phyloP scores from a whole-genome alignment of 2,113 vertebrate species.

The Callipepla californica region DNA sequence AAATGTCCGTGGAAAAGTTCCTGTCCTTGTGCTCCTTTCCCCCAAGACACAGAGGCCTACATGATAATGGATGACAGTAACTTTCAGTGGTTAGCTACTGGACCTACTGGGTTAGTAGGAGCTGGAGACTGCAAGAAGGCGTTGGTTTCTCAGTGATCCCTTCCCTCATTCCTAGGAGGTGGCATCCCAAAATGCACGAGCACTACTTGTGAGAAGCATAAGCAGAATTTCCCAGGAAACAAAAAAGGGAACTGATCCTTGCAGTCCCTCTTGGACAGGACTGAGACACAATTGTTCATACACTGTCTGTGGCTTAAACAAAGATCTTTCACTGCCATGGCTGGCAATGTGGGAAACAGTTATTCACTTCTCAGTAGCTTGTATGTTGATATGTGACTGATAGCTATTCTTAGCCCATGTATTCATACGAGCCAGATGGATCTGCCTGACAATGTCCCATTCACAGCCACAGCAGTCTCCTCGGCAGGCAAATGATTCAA shows the following conservation, averaged over 20 bases:
- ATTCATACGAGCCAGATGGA: background rate
- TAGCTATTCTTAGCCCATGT: background rate
- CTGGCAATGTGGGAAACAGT: background rate
- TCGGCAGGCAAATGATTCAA: background rate
- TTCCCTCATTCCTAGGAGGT: rapidly evolving
- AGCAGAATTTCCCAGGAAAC: background rate
- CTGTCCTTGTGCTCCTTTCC: background rate
- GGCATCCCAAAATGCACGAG: background rate
- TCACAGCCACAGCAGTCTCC: background rate
- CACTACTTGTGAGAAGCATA: background rate
- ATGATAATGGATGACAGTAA: background rate
- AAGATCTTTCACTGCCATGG: background rate
- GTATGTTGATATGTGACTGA: background rate
- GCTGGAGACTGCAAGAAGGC: background rate
- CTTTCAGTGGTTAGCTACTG: background rate
- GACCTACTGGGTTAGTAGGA: background rate
- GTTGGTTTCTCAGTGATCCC: background rate
- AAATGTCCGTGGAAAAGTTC: background rate
- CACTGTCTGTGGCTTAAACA: background rate
- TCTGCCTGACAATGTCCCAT: background rate
- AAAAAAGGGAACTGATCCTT: background rate
- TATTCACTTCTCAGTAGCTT: background rate
- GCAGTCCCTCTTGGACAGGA: background rate
- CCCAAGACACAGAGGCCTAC: background rate
- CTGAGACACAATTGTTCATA: background rate